These are phyloP conservation scores for Glossosoma conforme DNA, from an alignment of 1,140 invertebrate species.

Conservation along the genomic window DNA sequence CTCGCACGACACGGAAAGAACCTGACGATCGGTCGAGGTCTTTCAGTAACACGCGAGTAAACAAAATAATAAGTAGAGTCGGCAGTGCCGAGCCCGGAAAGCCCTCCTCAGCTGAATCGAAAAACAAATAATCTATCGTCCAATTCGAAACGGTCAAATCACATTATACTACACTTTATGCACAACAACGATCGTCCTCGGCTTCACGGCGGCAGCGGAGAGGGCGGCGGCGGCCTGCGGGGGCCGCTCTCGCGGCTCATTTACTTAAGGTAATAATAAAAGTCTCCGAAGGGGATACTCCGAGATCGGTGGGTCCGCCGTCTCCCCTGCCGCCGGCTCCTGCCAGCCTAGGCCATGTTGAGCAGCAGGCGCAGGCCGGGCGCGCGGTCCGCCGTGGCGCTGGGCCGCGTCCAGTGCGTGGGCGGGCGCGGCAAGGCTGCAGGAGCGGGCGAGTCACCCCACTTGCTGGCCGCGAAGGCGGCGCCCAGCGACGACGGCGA, in stretches of 20 bases:
- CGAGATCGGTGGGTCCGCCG: slow-evolving; percentile 8
- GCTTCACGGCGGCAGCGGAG: background rate
- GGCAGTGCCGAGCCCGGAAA: no score
- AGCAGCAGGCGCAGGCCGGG: slow-evolving; percentile 17
- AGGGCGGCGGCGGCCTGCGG: background rate
- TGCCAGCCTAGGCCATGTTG: slow-evolving; percentile 11
- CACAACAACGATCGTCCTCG: no score
- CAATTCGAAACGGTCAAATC: no score
- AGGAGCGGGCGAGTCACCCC: slow-evolving; percentile 45
- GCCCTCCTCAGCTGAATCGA: no score
- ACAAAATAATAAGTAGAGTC: no score
- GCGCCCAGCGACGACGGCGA: slow-evolving; percentile 29
- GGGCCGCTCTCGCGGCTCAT: background rate
- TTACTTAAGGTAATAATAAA: background rate
- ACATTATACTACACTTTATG: no score
- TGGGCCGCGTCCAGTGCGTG: slow-evolving; percentile 39
- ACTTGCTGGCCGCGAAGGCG: slow-evolving; percentile 45
- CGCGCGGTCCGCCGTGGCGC: slow-evolving; percentile 28
- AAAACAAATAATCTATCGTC: no score
- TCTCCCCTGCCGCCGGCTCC: slow-evolving; percentile 11
- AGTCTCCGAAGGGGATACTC: background rate
- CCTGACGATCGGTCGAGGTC: no score
- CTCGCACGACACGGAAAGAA: no score
- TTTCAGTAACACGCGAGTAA: no score
- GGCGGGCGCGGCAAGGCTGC: slow-evolving; percentile 45